Evolutionary conservation across 2,113 vertebrate genomes (phyloP).

Genomic region (Apodemus speciosus): DNA sequence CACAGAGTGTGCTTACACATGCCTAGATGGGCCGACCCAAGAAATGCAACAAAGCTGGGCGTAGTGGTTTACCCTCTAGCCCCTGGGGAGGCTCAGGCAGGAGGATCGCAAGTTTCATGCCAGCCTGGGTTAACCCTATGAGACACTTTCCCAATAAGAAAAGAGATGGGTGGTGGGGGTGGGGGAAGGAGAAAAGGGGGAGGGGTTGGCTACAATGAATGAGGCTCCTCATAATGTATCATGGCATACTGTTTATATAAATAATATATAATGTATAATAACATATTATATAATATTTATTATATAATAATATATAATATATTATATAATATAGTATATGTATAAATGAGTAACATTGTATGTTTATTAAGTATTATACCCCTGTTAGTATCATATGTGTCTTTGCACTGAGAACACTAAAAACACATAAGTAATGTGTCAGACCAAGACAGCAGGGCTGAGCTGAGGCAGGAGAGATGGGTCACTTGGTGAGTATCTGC

Average conservation of each 20-base stretch:
- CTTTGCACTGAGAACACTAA: background rate
- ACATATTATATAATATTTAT: background rate
- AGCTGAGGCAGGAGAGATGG: background rate
- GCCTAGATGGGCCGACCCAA: background rate
- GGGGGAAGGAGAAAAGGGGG: too few species aligned
- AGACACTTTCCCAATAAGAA: background rate
- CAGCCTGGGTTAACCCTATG: background rate
- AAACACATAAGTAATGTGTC: background rate
- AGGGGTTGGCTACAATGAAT: background rate
- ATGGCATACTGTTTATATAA: background rate
- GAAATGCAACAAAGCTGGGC: background rate
- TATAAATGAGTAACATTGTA: background rate
- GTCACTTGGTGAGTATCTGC: background rate
- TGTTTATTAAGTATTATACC: background rate
- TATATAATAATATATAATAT: background rate
- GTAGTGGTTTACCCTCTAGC: background rate
- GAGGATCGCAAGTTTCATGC: background rate
- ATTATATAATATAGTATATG: background rate
- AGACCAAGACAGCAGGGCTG: background rate
- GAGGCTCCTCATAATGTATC: background rate
- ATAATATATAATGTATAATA: background rate
- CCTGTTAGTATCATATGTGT: background rate
- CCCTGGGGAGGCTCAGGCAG: background rate
- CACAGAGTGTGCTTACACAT: background rate
- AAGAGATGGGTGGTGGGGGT: background rate